Conservation (phyloP, 2,797 vertebrate genomes). For the Cynodonichthys magdalenae region DNA sequence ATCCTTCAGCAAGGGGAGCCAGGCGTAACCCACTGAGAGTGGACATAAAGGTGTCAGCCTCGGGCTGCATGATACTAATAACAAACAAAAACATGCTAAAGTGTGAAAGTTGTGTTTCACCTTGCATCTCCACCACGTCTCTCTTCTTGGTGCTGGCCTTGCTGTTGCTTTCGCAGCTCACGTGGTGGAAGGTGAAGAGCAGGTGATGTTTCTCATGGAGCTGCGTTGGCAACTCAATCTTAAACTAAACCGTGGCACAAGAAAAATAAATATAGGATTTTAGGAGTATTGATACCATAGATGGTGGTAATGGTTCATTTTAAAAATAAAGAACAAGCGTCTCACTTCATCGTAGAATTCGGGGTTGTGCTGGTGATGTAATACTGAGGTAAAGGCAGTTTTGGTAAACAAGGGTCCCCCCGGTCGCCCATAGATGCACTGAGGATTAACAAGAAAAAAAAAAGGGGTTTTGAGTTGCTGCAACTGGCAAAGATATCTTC, state of each 20-base stretch:
- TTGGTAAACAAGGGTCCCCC: slow-evolving; percentile 90
- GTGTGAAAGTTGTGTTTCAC: slow-evolving; percentile 58
- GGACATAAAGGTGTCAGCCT: slow-evolving; percentile 11
- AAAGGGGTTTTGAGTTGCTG: not conserved
- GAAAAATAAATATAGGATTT: not conserved
- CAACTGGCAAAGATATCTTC: not conserved
- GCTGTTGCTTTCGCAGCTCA: slow-evolving; percentile 95
- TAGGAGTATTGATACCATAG: not conserved
- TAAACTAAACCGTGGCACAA: slow-evolving; percentile 80
- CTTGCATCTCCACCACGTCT: slow-evolving; percentile 91
- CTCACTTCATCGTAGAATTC: slow-evolving; percentile 97
- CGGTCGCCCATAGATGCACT: slow-evolving; percentile 96
- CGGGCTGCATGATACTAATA: slow-evolving; percentile 4
- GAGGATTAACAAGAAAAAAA: slow-evolving; percentile 17
- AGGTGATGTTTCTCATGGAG: slow-evolving; percentile 95
- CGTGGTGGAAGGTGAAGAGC: slow-evolving; percentile 94
- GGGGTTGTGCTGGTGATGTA: slow-evolving; percentile 97
- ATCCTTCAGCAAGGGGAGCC: slow-evolving; percentile 94
- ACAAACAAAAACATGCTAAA: not conserved
- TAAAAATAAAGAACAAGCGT: not conserved
- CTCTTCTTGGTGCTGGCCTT: slow-evolving; percentile 89
- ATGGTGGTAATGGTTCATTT: not conserved
- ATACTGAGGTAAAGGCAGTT: slow-evolving; percentile 89
- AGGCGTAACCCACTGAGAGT: slow-evolving; percentile 90
- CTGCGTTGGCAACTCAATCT: slow-evolving; percentile 95